These are phyloP conservation scores for Rissa tridactyla DNA, from an alignment of 2,113 vertebrate genomes.

Conservation along the genomic window DNA sequence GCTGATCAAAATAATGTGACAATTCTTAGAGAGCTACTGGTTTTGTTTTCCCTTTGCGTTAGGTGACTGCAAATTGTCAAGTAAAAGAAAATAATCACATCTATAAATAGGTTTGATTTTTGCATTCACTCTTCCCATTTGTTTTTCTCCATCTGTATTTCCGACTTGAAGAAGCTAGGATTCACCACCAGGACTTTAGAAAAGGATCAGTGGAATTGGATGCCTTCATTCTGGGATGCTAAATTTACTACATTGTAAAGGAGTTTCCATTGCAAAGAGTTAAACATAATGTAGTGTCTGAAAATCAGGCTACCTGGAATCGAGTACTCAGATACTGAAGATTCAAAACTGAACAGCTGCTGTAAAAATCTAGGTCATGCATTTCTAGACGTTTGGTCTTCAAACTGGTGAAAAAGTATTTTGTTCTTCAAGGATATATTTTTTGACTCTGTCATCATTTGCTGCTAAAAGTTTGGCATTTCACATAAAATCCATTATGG, in stretches of 20 bases:
- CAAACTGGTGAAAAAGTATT: background rate
- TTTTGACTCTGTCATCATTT: background rate
- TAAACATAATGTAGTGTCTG: background rate
- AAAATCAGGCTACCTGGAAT: background rate
- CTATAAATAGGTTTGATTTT: background rate
- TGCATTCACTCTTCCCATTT: background rate
- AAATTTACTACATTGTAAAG: background rate
- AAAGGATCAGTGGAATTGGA: background rate
- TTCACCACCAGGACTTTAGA: background rate
- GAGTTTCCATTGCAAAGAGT: background rate
- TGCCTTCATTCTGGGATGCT: background rate
- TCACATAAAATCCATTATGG: background rate
- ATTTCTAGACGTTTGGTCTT: background rate
- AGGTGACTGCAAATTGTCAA: background rate
- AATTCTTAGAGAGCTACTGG: background rate
- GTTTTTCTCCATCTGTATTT: background rate
- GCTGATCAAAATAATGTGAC: background rate
- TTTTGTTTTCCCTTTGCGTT: background rate
- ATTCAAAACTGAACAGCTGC: background rate
- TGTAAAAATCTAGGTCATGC: background rate
- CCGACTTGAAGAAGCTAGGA: background rate
- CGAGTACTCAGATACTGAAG: background rate
- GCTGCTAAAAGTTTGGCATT: background rate
- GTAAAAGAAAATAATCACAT: background rate
- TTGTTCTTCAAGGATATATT: background rate